Percentiles rank a stretch among this genome's conserved stretches.
These are phyloP conservation scores for Ploceus nigricollis DNA, from an alignment of 2,113 vertebrate genomes.

Conservation along the genomic window DNA sequence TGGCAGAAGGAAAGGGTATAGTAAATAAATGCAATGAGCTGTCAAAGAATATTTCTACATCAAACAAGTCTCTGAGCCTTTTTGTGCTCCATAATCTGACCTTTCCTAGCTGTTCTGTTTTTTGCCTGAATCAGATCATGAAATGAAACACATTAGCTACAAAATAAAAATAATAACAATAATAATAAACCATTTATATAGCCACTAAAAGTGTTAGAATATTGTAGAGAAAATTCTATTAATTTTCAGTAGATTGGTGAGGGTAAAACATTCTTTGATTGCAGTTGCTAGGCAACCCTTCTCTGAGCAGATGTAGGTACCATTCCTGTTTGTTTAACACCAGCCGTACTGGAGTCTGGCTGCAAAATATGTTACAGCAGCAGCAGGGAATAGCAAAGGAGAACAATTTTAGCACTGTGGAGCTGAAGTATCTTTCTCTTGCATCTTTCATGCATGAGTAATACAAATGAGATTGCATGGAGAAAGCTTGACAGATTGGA, in stretches of 20 bases:
- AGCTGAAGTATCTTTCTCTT: neutral
- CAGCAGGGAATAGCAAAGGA: neutral
- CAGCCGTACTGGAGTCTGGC: constrained; percentile 46
- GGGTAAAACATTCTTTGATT: constrained; percentile 66
- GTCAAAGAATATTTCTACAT: constrained; percentile 72
- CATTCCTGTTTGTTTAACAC: constrained; percentile 65
- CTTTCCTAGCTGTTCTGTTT: neutral
- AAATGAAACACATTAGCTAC: neutral
- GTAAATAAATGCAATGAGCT: constrained; percentile 76
- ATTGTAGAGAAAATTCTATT: constrained; percentile 51
- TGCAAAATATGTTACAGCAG: constrained; percentile 2
- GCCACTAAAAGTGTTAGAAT: constrained; percentile 46
- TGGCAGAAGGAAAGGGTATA: constrained; percentile 66
- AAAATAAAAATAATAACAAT: neutral
- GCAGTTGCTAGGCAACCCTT: constrained; percentile 78
- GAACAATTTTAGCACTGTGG: neutral
- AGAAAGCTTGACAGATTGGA: neutral
- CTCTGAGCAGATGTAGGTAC: constrained; percentile 60
- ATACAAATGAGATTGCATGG: neutral
- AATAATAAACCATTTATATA: neutral
- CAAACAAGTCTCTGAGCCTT: constrained; percentile 53
- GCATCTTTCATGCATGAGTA: neutral
- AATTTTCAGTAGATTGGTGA: constrained; percentile 60
- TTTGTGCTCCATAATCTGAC: constrained; percentile 45
- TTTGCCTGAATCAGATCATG: neutral